Conservation (phyloP, 2,113 vertebrate species). For the Arizona elegans region DNA sequence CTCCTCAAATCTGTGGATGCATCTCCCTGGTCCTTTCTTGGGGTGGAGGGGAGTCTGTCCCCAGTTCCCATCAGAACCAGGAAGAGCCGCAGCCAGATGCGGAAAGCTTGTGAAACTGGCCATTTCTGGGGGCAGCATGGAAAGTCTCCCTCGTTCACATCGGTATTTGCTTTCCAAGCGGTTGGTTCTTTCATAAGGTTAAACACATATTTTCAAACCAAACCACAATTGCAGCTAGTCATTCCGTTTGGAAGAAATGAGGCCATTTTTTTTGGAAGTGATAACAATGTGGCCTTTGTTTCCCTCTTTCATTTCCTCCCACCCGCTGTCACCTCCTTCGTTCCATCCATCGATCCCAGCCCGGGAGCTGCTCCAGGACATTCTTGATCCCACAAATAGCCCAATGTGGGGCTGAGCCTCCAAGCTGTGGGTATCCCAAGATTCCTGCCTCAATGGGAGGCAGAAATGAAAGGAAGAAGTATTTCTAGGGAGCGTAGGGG, state of each 20-base stretch:
- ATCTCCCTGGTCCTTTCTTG: background rate
- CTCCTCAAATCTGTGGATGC: background rate
- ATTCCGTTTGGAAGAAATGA: constrained; percentile 59
- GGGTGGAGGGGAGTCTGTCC: background rate
- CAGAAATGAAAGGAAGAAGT: background rate
- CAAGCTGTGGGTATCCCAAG: background rate
- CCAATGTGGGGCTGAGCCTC: background rate
- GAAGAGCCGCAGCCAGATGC: constrained; percentile 15
- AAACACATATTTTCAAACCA: constrained; percentile 63
- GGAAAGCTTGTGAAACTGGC: constrained; percentile 41
- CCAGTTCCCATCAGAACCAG: background rate
- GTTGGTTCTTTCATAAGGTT: constrained; percentile 61
- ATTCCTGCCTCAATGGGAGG: background rate
- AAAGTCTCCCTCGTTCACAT: constrained; percentile 41
- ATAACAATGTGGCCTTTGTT: constrained; percentile 68
- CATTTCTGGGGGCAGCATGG: constrained; percentile 32
- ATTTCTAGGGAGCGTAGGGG: background rate
- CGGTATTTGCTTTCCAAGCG: constrained; percentile 58
- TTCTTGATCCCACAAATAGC: constrained; percentile 50
- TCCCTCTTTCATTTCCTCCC: constrained; percentile 28
- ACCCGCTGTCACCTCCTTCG: background rate
- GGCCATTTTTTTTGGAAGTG: constrained; percentile 57
- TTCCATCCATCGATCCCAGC: constrained; percentile 46
- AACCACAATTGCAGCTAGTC: constrained; percentile 60
- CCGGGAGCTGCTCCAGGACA: constrained; percentile 47